Evolutionary conservation across 2,113 vertebrate species (phyloP).

Genomic region (Trematomus loennbergii): DNA sequence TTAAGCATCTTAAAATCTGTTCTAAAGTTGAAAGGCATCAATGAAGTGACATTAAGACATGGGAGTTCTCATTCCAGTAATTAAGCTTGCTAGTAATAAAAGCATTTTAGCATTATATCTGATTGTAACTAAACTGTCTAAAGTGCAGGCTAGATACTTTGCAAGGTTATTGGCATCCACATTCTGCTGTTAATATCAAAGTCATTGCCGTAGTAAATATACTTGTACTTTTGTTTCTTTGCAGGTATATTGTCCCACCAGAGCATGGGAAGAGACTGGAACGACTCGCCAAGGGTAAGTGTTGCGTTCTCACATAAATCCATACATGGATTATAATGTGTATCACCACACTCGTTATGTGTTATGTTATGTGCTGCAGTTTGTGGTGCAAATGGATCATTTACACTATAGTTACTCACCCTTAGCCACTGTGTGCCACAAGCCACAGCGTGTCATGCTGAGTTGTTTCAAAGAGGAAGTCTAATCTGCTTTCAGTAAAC

Average conservation of each 20-base stretch:
- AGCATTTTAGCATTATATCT: no score
- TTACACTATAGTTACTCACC: background rate
- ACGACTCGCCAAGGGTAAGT: constrained; percentile 94
- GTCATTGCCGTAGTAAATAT: background rate
- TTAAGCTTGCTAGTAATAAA: no score
- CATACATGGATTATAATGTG: background rate
- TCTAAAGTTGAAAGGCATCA: no score
- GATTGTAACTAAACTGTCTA: no score
- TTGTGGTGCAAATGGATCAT: background rate
- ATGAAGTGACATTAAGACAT: no score
- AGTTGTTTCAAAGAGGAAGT: background rate
- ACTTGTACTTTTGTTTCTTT: background rate
- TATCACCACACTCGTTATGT: background rate
- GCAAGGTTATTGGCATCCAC: no score
- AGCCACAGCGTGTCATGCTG: background rate
- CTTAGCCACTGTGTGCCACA: background rate
- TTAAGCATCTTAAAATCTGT: no score
- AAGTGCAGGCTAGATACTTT: no score
- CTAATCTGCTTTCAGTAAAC: background rate
- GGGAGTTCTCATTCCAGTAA: no score
- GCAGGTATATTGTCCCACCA: constrained; percentile 95
- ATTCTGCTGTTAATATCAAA: background rate
- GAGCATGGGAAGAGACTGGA: constrained; percentile 96
- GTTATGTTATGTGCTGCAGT: background rate
- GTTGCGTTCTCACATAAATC: background rate